Evolutionary conservation across 1,140 invertebrate species (phyloP).

Genomic region (Drosophila pallidifrons): DNA sequence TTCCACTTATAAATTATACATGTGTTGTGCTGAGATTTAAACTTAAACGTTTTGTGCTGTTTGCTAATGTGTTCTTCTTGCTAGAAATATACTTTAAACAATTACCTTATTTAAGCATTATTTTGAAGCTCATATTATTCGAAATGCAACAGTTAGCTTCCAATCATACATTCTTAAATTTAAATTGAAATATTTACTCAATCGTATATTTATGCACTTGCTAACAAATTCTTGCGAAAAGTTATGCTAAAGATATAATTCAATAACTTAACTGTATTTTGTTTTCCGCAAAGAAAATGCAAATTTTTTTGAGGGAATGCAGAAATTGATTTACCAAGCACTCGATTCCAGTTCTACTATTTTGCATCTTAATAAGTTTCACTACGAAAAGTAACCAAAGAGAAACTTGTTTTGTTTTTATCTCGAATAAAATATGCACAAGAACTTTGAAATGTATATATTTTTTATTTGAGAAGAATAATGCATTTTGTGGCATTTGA

Average conservation of each 20-base stretch:
- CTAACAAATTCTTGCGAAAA: background rate
- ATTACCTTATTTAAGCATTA: too few species aligned
- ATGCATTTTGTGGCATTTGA: background rate
- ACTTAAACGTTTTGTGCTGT: too few species aligned
- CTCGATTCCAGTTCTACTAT: background rate
- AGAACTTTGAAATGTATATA: conserved; percentile 2
- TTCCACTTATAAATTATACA: too few species aligned
- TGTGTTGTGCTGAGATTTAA: too few species aligned
- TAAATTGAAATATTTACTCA: too few species aligned
- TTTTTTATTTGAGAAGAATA: background rate
- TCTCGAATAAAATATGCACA: conserved; percentile 15
- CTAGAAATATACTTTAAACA: too few species aligned
- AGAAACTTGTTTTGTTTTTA: conserved; percentile 41
- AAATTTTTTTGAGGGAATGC: background rate
- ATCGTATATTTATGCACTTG: too few species aligned
- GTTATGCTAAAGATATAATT: conserved; percentile 1
- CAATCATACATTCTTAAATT: too few species aligned
- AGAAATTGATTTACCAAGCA: conserved; percentile 1
- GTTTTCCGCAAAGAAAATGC: background rate
- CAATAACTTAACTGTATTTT: background rate
- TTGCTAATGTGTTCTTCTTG: too few species aligned
- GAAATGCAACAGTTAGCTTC: too few species aligned
- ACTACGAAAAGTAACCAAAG: conserved; percentile 8
- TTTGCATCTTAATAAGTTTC: conserved; percentile 70
- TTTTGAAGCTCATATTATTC: too few species aligned